These are phyloP conservation scores for Notothenia rossii DNA, from an alignment of 2,113 vertebrate genomes.

Conservation along the genomic window DNA sequence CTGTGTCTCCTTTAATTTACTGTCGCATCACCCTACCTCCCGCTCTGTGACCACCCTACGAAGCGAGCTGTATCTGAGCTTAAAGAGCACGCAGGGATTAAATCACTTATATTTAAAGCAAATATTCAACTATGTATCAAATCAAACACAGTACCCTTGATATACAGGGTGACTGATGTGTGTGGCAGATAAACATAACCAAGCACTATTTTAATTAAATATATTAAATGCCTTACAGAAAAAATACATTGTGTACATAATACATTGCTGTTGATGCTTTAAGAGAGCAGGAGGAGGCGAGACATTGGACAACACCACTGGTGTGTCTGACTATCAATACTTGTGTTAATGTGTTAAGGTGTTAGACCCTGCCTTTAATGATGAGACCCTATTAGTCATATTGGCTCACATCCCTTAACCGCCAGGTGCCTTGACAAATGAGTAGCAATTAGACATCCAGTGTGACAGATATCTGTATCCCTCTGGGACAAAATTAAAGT, in stretches of 20 bases:
- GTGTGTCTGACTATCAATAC: not conserved
- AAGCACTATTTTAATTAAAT: not conserved
- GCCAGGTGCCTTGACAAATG: slow-evolving; percentile 44
- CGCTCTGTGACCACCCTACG: not conserved
- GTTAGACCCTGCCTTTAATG: slow-evolving; percentile 34
- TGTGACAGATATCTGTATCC: slow-evolving; percentile 68
- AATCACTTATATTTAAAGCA: not conserved
- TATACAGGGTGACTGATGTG: not conserved
- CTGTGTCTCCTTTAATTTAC: slow-evolving; percentile 20
- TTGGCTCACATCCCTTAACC: slow-evolving; percentile 1
- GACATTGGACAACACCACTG: not conserved
- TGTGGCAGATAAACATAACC: not conserved
- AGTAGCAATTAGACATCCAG: slow-evolving; percentile 47
- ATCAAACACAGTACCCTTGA: not conserved
- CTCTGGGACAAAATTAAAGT: slow-evolving; percentile 49
- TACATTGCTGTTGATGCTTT: slow-evolving; percentile 2
- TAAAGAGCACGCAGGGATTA: not conserved
- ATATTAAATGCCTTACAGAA: not conserved
- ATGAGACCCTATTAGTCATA: slow-evolving; percentile 21
- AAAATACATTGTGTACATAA: no score
- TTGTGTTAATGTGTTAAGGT: slow-evolving; percentile 32
- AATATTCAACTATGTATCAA: not conserved
- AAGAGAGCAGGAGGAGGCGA: slow-evolving; percentile 1
- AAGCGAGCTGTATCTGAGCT: not conserved
- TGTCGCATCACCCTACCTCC: not conserved